Base-by-base conservation (phyloP, 2,113 vertebrate genomes). In the Paedocypris sp. region DNA sequence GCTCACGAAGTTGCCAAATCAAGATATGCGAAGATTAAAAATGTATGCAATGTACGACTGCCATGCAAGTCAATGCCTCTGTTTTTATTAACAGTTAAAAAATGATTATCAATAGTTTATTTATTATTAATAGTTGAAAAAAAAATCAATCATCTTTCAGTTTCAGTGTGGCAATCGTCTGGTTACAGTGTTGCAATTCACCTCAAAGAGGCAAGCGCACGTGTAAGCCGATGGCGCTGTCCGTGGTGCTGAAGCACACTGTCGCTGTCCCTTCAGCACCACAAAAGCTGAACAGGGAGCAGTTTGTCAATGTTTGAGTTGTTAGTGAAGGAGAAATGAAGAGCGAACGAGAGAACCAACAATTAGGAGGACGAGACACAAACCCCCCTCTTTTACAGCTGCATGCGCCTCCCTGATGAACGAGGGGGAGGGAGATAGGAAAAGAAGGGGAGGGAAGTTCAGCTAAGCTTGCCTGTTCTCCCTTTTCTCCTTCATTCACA, bases 211-310 rank as follows among this genome's bases (percentile, higher is more conserved):
- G n/a, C n/a, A n/a, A n/a, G n/a, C n/a, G n/a, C n/a, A n/a, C n/a
- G n/a, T n/a, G n/a, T 4, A 52, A 52, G 6, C 2, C 29, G 32
- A n/a, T n/a, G 52, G 32, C 19, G 2, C 53, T 68, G 52, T 68
- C 60, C 52, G 10, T 46, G 60, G 52, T 68, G 29, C 66, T 69
- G 54, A 69, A 64, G 25, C n/a, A n/a, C 13, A 25, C 23, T 46
- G 18, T 32, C 38, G 13, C 11, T 38, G 19, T 18, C 47, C 32
- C 59, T 13, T 35, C 12, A 22, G 48, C 48, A 29, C 18, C n/a
- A 29, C 11, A 22, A 31, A 25, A 26, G 42, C 15, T 3, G 3
- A 13, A 51, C 20, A 39, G n/a, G 32, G 31, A 60, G 32, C 35
- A 9, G 32, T 48, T 12, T 39, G 20, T 58, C 12, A 38, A 42